Base-by-base conservation (phyloP, 2,888 invertebrate species). In the Tenthredo notha region DNA sequence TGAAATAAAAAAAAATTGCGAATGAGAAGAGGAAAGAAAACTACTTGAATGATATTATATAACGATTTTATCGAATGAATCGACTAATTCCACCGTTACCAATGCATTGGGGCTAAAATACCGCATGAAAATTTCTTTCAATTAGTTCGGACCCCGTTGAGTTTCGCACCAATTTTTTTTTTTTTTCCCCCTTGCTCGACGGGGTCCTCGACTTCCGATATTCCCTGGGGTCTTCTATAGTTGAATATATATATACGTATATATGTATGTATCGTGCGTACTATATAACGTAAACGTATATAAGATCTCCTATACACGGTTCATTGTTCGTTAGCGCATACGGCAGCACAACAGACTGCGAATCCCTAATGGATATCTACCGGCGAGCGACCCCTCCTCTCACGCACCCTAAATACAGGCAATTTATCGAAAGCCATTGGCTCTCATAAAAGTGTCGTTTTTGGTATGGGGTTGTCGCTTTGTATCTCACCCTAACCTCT, bases 391-490 rank as follows among this genome's bases (percentile, higher is more conserved):
- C 25, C 29, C 47, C 50, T 29, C 47, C 50, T 29, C 77, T 77
- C 47, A 37, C 58, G 58, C 80, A 58, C 80, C 80, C 58, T 80
- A 80, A 80, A 80, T 80, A 80, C 80, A 40, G 80, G 61, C 80
- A 80, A 80, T 80, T 80, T 80, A 80, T 61, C 80, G 80, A 61
- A 80, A 80, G 80, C 80, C 80, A 80, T 80, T 40, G 58, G 80
- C 80, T 80, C 80, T 80, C 80, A 80, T 80, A 80, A 80, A 80
- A 80, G 80, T 80, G 80, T 80, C 80, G 80, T 80, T 80, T 80
- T 61, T 25, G 80, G 80, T 61, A 40, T 40, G 40, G 80, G 80
- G 80, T 43, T 40, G 58, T 61, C 80, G 80, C 80, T 80, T 80
- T 80, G 58, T 58, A 37, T n/a, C 80, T 61, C 78, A 18, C 80